Evolutionary conservation across 2,113 vertebrate species (phyloP), one percentile per base, ranked within the genome.

Genomic region (Cyprinodon variegatus): DNA sequence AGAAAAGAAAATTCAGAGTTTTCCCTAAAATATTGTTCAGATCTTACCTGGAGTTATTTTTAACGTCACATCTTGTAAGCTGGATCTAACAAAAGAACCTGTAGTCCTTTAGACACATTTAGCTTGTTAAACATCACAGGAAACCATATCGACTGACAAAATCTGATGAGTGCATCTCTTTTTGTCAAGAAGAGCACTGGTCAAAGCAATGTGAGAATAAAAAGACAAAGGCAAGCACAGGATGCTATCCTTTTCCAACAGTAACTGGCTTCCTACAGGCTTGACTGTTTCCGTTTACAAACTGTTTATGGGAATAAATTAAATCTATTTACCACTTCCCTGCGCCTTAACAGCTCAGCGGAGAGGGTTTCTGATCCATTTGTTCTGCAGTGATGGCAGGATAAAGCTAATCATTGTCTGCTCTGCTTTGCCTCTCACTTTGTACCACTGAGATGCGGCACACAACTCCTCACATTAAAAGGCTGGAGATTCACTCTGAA

Each of bases 351-450:
- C 82, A 76, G 87, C 87, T 90, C 83, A 72, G 89, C 57, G 37
- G 78, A 76, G 48, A 69, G 86, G 78, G 78, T 82, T 86, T 40
- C 39, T 83, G 88, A 90, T 90, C 86, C 84, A 86, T 88, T 90
- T 86, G 88, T 86, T 90, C 77, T 92, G 88, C 89, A 76, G 78
- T 70, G 87, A 88, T 88, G 90, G 87, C 17, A 84, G 87, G 84
- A 88, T 88, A 82, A 90, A 91, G 90, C 87, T 89, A 83, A 91
- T 91, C 86, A 86, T 89, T 86, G 87, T 88, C 89, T 88, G 70
- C 81, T 61, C 22, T 72, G 69, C 11, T 79, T 72, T 76, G 76
- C 50, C 65, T 83, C 81, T 75, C 70, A 85, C 88, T 88, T 83
- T 65, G 74, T 88, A 83, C 89, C 60, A 85, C 83, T 38, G 73